These are phyloP conservation scores for Ctenoplectra terminalis DNA, from an alignment of 1,140 invertebrate species.

Conservation along the genomic window DNA sequence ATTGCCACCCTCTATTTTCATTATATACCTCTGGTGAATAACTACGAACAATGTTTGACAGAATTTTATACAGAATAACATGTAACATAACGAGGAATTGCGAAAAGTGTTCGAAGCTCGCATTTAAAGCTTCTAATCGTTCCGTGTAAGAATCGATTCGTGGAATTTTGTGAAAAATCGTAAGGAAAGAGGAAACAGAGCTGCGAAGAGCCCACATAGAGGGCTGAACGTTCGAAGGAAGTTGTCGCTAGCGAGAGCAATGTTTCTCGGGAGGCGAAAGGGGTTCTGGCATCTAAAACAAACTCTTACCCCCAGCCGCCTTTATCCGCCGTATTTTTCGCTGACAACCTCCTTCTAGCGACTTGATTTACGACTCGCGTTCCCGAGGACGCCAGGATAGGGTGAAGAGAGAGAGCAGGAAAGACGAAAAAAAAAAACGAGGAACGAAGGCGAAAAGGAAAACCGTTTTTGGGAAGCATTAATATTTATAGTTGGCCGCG, in stretches of 20 bases:
- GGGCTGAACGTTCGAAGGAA: slow-evolving; percentile 44
- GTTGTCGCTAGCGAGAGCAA: slow-evolving; percentile 56
- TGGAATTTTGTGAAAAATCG: slow-evolving; percentile 3
- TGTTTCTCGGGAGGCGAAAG: slow-evolving; percentile 64
- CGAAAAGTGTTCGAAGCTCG: background rate
- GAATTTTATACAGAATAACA: background rate
- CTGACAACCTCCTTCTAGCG: slow-evolving; percentile 73
- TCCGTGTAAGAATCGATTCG: background rate
- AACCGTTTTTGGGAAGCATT: slow-evolving; percentile 73
- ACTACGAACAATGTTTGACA: background rate
- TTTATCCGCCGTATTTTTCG: slow-evolving; percentile 74
- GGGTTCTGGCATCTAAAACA: slow-evolving; percentile 72
- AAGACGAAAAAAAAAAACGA: slow-evolving; percentile 2
- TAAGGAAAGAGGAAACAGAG: background rate
- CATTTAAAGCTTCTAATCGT: too few relatives aligned
- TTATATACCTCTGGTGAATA: background rate
- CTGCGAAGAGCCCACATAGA: background rate
- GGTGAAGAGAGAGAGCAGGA: background rate
- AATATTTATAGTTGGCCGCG: slow-evolving; percentile 74
- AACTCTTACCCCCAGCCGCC: slow-evolving; percentile 69
- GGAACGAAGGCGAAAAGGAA: slow-evolving; percentile 59
- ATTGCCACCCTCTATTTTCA: background rate
- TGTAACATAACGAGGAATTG: background rate
- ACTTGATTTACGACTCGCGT: slow-evolving; percentile 70
- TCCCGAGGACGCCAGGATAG: slow-evolving; percentile 19